These are phyloP conservation scores for Acrocyrtus sp. DNA, from an alignment of 2,888 invertebrate genomes.

Conservation along the genomic window DNA sequence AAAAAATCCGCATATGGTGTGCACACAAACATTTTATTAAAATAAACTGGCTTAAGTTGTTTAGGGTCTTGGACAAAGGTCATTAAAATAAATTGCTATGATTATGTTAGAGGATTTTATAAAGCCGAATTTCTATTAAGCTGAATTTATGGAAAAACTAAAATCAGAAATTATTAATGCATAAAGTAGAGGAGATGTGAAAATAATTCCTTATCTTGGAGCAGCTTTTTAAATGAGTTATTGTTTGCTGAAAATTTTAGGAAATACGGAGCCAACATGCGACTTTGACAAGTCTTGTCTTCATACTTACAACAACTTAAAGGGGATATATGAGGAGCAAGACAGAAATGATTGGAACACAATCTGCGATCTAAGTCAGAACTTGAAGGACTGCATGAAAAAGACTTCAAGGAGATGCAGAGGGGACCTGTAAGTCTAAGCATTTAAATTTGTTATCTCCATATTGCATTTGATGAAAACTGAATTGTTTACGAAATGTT, in stretches of 20 bases:
- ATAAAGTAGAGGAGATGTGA: not conserved
- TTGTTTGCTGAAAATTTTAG: conserved; percentile 20
- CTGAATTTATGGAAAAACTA: too few relatives aligned
- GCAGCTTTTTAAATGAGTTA: not conserved
- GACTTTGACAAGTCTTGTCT: conserved; percentile 61
- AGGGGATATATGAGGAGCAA: conserved; percentile 52
- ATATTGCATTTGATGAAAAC: not conserved
- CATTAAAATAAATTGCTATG: conserved; percentile 3
- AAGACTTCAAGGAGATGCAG: conserved; percentile 58
- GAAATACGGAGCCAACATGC: conserved; percentile 52
- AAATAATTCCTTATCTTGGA: not conserved
- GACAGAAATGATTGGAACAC: conserved; percentile 52
- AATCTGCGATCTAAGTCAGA: conserved; percentile 58
- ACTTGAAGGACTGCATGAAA: conserved; percentile 61
- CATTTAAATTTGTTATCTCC: not conserved
- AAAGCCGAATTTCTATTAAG: too few relatives aligned
- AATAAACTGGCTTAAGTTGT: too few relatives aligned
- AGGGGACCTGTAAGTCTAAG: conserved; percentile 62
- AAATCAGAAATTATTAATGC: not conserved
- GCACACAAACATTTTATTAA: too few relatives aligned
- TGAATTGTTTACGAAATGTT: not conserved
- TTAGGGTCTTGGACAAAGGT: too few relatives aligned
- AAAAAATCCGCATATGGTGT: too few relatives aligned
- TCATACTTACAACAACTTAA: conserved; percentile 58
- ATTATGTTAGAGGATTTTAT: too few relatives aligned